Percentiles rank a stretch among this genome's conserved stretches.
Evolutionary conservation across 2,113 vertebrate genomes (phyloP).

Genomic region (Hystrix brachyura): DNA sequence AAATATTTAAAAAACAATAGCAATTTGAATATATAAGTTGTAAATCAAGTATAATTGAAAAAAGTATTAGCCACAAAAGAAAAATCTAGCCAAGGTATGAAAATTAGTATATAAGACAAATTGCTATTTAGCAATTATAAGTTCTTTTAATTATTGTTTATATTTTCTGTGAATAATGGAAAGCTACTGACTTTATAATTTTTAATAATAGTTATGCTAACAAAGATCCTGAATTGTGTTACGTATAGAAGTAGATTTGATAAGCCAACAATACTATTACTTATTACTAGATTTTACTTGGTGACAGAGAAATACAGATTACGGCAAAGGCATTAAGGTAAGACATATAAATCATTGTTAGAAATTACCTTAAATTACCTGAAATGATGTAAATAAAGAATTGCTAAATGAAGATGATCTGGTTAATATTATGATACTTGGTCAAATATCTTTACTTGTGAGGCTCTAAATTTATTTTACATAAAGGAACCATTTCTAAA

Average conservation of each 20-base stretch:
- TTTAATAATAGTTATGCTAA: background rate
- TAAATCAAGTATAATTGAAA: background rate
- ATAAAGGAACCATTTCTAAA: background rate
- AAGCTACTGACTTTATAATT: background rate
- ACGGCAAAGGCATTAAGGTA: background rate
- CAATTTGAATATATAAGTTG: background rate
- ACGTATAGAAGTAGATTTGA: background rate
- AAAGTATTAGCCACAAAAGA: background rate
- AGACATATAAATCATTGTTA: background rate
- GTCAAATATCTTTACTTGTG: background rate
- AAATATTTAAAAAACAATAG: background rate
- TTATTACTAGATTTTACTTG: background rate
- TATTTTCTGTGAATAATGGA: background rate
- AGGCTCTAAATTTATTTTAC: constrained; percentile 2
- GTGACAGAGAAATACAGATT: background rate
- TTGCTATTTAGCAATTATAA: constrained; percentile 25
- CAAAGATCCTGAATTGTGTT: background rate
- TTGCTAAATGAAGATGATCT: background rate
- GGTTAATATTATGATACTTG: background rate
- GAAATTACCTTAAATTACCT: background rate
- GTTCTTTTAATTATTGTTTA: background rate
- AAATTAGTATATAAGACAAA: background rate
- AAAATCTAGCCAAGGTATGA: background rate
- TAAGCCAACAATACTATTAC: background rate
- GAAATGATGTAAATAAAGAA: constrained; percentile 6